Base-by-base conservation (phyloP, 2,888 invertebrate species). In the Barypeithes pellucidus region DNA sequence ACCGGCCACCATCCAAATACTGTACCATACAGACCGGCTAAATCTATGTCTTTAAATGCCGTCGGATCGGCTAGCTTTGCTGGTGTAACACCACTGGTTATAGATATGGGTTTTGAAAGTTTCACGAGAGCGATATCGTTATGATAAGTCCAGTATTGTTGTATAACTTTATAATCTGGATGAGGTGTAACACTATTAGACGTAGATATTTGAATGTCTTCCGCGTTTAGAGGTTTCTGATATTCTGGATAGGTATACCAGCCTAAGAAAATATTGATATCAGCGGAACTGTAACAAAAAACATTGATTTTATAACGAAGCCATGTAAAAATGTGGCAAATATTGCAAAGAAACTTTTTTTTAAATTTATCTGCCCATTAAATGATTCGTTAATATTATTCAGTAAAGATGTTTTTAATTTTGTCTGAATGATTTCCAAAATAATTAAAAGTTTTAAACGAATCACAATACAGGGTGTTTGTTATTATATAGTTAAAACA, bases 211-310 rank as follows among this genome's bases (percentile, higher is more conserved):
- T 50, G 50, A 5, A 22, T 50, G n/a, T 24, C 50, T 22, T 12
- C 3, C n/a, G 22, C 22, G 24, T 24, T 50, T 2, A 11, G 5
- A n/a, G 50, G 22, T 22, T 50, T n/a, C 1, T 50, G n/a, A 5
- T 24, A n/a, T 22, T 22, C 24, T 50, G 50, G 50, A 50, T 22
- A 50, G 12, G 50, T 24, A 24, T 50, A 50, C 50, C 50, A 50
- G 12, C 50, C 50, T n/a, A 50, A 9, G 16, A n/a, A 50, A 22
- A 50, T n/a, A 3, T 3, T 22, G n/a, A 50, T 50, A 4, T 22
- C 2, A 16, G 12, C 5, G 11, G 22, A n/a, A 1, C 50, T 50
- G n/a, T 12, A 50, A 50, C 12, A 24, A 8, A 50, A 7, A 16
- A 29, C 7, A 29, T 29, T 4, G 7, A 29, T 2, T 29, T 1